Base-by-base conservation (phyloP, 2,113 vertebrate genomes). In the Zosterops pallidus region DNA sequence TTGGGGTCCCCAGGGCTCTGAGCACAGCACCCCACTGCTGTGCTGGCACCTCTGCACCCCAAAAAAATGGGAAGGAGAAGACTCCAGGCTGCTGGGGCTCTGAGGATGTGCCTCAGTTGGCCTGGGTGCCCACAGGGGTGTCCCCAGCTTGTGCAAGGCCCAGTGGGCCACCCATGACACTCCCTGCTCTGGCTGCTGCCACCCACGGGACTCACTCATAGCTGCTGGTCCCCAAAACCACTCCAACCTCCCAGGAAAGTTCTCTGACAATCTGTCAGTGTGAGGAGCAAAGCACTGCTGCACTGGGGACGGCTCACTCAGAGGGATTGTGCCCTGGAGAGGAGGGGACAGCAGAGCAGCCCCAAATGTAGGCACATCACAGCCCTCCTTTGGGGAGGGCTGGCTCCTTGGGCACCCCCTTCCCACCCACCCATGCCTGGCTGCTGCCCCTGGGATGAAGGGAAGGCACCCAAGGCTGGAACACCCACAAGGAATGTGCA, bases 321-420 rank as follows among this genome's bases (percentile, higher is more conserved):
- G 12, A 26, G 41, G 24, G 35, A 11, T 12, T 64, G 59, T 77
- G 35, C 49, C 39, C 62, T 41, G 62, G 35, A 3, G 6, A 71
- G 70, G 35, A 46, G 35, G 23, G 25, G 39, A 11, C 80, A 63
- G 79, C 56, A 50, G 19, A 59, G 35, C 24, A 71, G 35, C 77
- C 42, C 84, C 77, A 60, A 29, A 39, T 28, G 41, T 2, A 12
- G 21, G 65, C 67, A 13, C 41, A 29, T n/a, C 4, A 0, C 15
- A 47, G 39, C 49, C 37, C 37, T 39, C 37, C 13, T 50, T 57
- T 26, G 37, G 60, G 74, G 22, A 60, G 64, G 23, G 18, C 44
- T 69, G 72, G 24, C 39, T n/a, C 3, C 0, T 4, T 28, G 17
- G 57, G 49, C 44, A 14, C 4, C 0, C 11, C 7, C 7, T 42